Evolutionary conservation across 2,113 vertebrate genomes (phyloP).

Genomic region (Daboia siamensis): DNA sequence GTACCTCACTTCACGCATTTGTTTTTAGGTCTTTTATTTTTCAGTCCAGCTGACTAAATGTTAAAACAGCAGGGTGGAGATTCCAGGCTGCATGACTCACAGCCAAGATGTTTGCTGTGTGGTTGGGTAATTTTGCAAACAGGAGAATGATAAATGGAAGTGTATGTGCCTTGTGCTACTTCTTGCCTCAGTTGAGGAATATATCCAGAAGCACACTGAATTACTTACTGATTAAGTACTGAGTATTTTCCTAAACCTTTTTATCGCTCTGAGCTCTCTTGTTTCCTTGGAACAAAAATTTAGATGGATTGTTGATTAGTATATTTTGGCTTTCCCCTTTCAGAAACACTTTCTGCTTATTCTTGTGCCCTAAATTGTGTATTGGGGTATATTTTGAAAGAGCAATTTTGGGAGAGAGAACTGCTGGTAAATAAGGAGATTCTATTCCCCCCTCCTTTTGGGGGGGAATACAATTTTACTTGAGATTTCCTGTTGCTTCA

Average conservation of each 20-base stretch:
- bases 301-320: background rate
- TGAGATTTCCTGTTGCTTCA: background rate
- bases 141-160: background rate
- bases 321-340: background rate
- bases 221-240: background rate
- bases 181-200: background rate
- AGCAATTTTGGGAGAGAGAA: background rate
- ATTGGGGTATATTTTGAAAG: background rate
- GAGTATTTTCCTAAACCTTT: background rate
- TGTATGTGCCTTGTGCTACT: background rate
- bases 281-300: background rate
- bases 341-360: background rate
- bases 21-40: constrained; percentile 1
- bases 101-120: background rate
- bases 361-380: background rate
- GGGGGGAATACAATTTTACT: background rate
- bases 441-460: background rate
- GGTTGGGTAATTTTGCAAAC: background rate
- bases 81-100: background rate
- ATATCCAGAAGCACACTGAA: background rate
- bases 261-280: background rate
- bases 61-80: constrained; percentile 2
- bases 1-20: background rate
- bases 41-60: constrained; percentile 3
- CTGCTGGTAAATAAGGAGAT: background rate